phyloP scores from a whole-genome alignment of 1,140 invertebrate species.

The Aphis gossypii region DNA sequence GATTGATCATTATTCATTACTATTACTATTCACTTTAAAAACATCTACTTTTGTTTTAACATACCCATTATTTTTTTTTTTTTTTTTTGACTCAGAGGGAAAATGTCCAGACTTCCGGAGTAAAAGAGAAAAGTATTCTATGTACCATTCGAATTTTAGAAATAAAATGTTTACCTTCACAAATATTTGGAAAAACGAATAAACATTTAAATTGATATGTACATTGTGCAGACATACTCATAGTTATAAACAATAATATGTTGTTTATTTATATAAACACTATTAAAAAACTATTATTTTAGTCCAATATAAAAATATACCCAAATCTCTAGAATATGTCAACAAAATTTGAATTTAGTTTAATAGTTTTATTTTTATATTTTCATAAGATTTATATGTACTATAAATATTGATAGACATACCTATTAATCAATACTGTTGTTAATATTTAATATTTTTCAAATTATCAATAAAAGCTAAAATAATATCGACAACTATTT shows the following conservation, averaged over 20 bases:
- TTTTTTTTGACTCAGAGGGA: neutral
- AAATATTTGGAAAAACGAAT: neutral
- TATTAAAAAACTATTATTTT: slow-evolving; percentile 20
- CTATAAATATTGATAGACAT: neutral
- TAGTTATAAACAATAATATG: neutral
- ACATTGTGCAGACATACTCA: neutral
- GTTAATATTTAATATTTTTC: neutral
- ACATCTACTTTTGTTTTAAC: neutral
- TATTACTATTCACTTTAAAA: neutral
- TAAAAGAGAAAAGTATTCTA: neutral
- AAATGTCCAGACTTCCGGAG: neutral
- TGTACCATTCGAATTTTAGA: neutral
- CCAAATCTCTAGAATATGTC: neutral
- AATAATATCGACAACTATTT: neutral
- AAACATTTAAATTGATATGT: slow-evolving; percentile 4
- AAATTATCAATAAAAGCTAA: neutral
- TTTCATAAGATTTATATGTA: neutral
- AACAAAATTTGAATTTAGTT: neutral
- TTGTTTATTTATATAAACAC: neutral
- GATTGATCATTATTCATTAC: no score
- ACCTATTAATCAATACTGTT: no score
- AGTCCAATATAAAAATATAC: neutral
- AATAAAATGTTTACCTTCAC: neutral
- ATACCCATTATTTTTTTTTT: neutral
- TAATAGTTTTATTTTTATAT: neutral